These are phyloP conservation scores for Syngnathus floridae DNA, from an alignment of 2,113 vertebrate species.

Conservation along the genomic window DNA sequence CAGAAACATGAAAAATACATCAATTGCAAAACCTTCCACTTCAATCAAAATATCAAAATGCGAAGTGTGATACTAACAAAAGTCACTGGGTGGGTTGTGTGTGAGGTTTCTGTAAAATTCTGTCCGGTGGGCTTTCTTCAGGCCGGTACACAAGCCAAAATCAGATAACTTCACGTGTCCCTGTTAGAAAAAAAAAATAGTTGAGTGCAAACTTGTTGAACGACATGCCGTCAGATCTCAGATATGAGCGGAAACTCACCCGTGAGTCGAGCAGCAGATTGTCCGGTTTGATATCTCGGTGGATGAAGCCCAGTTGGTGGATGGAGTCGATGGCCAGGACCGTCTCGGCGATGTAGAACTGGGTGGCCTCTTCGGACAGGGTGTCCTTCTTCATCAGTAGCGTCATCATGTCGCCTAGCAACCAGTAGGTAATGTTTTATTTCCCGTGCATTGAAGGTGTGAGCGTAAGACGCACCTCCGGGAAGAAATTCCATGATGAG, in stretches of 20 bases:
- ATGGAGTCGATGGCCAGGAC: conserved; percentile 97
- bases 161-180: conserved; percentile 97
- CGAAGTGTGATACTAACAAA: conserved; percentile 77
- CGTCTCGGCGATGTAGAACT: conserved; percentile 98
- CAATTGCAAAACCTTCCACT: neutral
- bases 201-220: neutral
- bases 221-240: neutral
- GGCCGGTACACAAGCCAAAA: conserved; percentile 93
- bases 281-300: conserved; percentile 96
- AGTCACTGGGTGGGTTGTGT: conserved; percentile 94
- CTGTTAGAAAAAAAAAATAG: conserved; percentile 54
- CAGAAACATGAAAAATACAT: neutral
- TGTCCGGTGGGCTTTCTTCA: conserved; percentile 97
- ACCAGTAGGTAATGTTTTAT: neutral
- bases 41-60: neutral
- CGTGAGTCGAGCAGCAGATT: conserved; percentile 93
- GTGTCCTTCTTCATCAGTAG: conserved; percentile 99
- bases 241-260: conserved; percentile 56
- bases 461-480: conserved; percentile 71
- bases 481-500: conserved; percentile 99
- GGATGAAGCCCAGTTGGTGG: conserved; percentile 97
- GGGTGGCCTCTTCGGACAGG: conserved; percentile 91
- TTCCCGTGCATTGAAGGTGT: no score
- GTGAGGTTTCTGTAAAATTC: conserved; percentile 97
- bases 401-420: conserved; percentile 97